These are phyloP conservation scores for Melieria crassipennis DNA, from an alignment of 2,888 invertebrate species.

Conservation along the genomic window DNA sequence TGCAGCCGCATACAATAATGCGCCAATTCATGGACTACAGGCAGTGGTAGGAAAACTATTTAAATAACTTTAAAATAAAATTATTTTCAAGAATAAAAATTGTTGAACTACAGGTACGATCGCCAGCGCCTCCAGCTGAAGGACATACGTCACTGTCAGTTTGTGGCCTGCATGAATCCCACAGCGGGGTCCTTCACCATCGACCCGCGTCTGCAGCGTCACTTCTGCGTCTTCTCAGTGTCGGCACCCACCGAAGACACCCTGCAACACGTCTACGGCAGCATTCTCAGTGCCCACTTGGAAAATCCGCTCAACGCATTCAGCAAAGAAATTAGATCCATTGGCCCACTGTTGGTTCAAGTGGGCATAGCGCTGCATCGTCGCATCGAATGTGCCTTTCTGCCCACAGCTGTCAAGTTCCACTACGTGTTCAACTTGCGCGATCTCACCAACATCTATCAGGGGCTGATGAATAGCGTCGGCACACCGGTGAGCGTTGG, in stretches of 20 bases:
- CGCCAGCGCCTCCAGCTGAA: constrained; percentile 83
- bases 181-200: constrained; percentile 97
- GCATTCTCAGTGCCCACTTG: constrained; percentile 82
- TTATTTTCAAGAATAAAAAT: not conserved
- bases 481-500: constrained; percentile 69
- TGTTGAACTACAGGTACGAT: constrained; percentile 68
- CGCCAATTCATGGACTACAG: constrained; percentile 93
- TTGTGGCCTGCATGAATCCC: constrained; percentile 96
- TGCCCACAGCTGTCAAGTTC: constrained; percentile 95
- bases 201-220: constrained; percentile 88
- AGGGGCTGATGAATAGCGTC: constrained; percentile 87
- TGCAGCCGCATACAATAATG: constrained; percentile 94
- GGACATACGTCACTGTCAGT: constrained; percentile 93
- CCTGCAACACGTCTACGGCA: constrained; percentile 83
- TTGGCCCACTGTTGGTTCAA: constrained; percentile 67
- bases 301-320: constrained; percentile 76
- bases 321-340: constrained; percentile 60
- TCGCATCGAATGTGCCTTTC: constrained; percentile 79
- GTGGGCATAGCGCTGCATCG: constrained; percentile 82
- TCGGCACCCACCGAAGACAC: constrained; percentile 84
- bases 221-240: constrained; percentile 87
- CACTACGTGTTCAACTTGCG: constrained; percentile 94
- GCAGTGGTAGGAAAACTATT: constrained; percentile 76
- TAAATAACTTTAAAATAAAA: too few relatives aligned
- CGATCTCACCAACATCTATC: constrained; percentile 93